Conservation (phyloP, 1,140 invertebrate species). For the Bicyclus anynana region DNA sequence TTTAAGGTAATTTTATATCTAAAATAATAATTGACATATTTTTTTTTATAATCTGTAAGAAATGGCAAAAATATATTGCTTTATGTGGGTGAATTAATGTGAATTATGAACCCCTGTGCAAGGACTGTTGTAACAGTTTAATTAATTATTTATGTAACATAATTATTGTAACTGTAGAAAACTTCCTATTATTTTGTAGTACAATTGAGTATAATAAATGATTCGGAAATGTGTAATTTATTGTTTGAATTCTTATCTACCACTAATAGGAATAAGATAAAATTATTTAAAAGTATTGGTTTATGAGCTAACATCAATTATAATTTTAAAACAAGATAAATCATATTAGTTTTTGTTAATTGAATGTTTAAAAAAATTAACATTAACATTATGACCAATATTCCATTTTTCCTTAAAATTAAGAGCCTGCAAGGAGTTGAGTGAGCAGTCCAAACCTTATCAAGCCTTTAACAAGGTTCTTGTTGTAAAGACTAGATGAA, state of each 20-base stretch:
- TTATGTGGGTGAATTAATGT: constrained; percentile 31
- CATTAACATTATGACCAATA: no score
- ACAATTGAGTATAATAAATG: constrained; percentile 74
- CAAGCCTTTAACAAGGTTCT: no score
- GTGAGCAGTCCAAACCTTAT: no score
- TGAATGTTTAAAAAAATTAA: no score
- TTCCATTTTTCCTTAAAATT: no score
- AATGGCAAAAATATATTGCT: constrained; percentile 13
- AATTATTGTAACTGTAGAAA: constrained; percentile 67
- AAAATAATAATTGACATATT: constrained; percentile 23
- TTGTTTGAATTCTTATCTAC: constrained; percentile 18
- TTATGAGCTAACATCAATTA: no score
- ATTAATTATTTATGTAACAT: constrained; percentile 71
- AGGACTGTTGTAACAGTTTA: constrained; percentile 65
- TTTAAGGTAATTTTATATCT: constrained; percentile 49
- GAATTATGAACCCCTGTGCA: constrained; percentile 43
- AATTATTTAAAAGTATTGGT: no score
- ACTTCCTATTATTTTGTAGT: constrained; percentile 77
- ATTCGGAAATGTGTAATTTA: constrained; percentile 54
- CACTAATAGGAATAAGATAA: not conserved
- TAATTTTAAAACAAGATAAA: no score
- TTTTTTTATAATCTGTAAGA: constrained; percentile 29
- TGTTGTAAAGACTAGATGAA: no score
- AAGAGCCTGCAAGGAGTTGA: no score
- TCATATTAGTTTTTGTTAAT: no score